phyloP scores from a whole-genome alignment of 1,140 invertebrate genomes.

The Lethocerus indicus region DNA sequence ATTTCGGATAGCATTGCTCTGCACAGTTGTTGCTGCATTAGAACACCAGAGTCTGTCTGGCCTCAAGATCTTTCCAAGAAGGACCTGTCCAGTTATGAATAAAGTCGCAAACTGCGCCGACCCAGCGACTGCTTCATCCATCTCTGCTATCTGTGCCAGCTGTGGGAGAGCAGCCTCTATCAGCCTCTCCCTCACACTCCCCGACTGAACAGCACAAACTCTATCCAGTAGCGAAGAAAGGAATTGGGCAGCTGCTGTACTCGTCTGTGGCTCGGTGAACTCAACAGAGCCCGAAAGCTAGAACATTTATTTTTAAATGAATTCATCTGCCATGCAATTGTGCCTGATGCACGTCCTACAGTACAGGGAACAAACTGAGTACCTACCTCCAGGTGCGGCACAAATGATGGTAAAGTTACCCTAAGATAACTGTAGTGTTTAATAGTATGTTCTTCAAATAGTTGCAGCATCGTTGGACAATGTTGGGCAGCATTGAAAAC shows the following conservation, averaged over 20 bases:
- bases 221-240: conserved; percentile 7
- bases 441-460: conserved; percentile 81
- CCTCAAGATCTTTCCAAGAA: conserved; percentile 25
- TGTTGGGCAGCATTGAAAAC: conserved; percentile 87
- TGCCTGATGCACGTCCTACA: no score
- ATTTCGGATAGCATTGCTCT: conserved; percentile 32
- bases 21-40: conserved; percentile 27
- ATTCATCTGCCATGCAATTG: no score
- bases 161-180: conserved; percentile 10
- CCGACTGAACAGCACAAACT: conserved; percentile 4
- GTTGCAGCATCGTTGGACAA: conserved; percentile 75
- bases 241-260: conserved; percentile 5
- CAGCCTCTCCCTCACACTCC: background rate
- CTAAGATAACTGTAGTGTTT: conserved; percentile 90
- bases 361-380: no score
- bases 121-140: conserved; percentile 55
- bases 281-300: conserved; percentile 9
- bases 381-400: conserved; percentile 58
- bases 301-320: no score
- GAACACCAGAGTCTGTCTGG: conserved; percentile 29
- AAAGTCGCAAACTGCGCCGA: conserved; percentile 47
- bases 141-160: conserved; percentile 48
- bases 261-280: conserved; percentile 7
- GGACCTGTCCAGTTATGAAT: conserved; percentile 47
- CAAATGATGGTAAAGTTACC: conserved; percentile 83